Base-by-base conservation (phyloP, 2,888 invertebrate species). In the Habrosyne pyritoides region DNA sequence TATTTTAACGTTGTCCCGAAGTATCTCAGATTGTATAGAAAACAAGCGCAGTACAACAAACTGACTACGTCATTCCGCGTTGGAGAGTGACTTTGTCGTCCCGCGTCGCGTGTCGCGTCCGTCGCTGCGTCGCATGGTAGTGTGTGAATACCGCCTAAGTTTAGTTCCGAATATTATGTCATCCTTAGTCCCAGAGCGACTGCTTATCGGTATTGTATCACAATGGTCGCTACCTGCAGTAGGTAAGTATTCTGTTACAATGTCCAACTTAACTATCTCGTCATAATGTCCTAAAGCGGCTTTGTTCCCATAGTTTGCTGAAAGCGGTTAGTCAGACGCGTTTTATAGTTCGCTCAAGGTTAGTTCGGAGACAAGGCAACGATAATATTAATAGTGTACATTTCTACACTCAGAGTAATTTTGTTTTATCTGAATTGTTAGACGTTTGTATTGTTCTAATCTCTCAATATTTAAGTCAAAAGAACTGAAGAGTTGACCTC, bases 401-500 rank as follows among this genome's bases (percentile, higher is more conserved):
- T n/a, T n/a, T n/a, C n/a, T n/a, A n/a, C n/a, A n/a, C n/a, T n/a
- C n/a, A n/a, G n/a, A n/a, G n/a, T n/a, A n/a, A n/a, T n/a, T 48
- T 28, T 33, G 33, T 54, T 54, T 33, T 47, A 54, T n/a, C n/a
- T n/a, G n/a, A n/a, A n/a, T 49, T 47, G 47, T 42, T 49, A 52
- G 53, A 14, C 22, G 52, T 52, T 14, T 42, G 18, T 42, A 7
- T 6, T 18, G 36, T 2, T 12, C 1, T 4, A 12, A 10, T 30
- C 12, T 12, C 10, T 30, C 2, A 28, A 54, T n/a, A 53, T 54
- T 24, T 52, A 46, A 55, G 33, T 46, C 52, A 62, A 52, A 57
- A 56, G 54, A 61, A 60, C 52, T 63, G 65, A 66, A 73, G 65
- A 75, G 73, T 76, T 84, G 79, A 79, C 79, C 77, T 69, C 77